Evolutionary conservation across 2,113 vertebrate species (phyloP).

Genomic region (Ageneiosus marmoratus): DNA sequence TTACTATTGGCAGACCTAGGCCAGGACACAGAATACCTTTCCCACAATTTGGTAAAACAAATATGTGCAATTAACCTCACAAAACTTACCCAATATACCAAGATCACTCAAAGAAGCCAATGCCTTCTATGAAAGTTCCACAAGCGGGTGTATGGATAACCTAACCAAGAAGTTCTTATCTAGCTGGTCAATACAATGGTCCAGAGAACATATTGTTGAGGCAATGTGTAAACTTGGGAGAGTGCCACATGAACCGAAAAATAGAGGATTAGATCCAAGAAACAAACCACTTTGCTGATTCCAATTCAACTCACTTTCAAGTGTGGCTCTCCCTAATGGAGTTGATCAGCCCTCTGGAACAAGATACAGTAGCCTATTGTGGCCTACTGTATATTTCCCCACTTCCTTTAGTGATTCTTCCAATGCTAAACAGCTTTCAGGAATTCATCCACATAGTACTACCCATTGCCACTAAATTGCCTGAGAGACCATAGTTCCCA

Average conservation of each 20-base stretch:
- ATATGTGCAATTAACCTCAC: background rate
- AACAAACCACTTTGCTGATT: too few species aligned
- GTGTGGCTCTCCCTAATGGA: too few species aligned
- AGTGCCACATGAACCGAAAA: too few species aligned
- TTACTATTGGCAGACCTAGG: background rate
- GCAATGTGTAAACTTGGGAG: too few species aligned
- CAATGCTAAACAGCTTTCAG: background rate
- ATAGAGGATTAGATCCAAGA: too few species aligned
- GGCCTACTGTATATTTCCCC: background rate
- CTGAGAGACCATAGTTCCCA: background rate
- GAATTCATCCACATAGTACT: background rate
- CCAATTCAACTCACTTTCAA: background rate
- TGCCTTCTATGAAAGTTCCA: background rate
- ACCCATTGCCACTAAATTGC: background rate
- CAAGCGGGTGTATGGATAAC: background rate
- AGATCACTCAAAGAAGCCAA: background rate
- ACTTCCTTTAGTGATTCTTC: background rate
- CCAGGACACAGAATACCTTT: background rate
- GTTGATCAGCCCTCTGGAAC: background rate
- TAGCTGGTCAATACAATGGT: background rate
- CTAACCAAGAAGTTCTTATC: background rate
- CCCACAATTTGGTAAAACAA: background rate
- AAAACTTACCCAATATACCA: background rate
- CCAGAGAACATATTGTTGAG: background rate
- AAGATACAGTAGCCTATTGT: background rate